Evolutionary conservation across 2,797 vertebrate species (phyloP).

Genomic region (Takifugu rubripes): DNA sequence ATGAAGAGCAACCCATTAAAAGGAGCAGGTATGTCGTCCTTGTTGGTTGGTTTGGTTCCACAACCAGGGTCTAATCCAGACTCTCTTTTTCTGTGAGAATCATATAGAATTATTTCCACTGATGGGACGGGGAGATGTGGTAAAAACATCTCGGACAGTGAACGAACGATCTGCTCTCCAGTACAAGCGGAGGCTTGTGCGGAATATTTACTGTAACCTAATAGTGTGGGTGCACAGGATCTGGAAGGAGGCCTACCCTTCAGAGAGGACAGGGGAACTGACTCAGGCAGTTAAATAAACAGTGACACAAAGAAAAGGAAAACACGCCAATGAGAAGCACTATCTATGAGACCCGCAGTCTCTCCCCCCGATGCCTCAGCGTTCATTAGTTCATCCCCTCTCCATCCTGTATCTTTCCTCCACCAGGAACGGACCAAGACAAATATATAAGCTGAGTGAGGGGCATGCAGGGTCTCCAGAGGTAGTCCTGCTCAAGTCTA

Average conservation of each 20-base stretch:
- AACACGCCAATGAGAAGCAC: constrained; percentile 57
- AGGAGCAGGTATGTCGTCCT: too few species aligned
- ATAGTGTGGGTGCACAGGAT: constrained; percentile 36
- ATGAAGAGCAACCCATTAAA: too few species aligned
- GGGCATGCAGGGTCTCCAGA: constrained; percentile 15
- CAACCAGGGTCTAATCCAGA: constrained; percentile 5
- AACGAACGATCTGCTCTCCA: constrained; percentile 26
- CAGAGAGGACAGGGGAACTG: constrained; percentile 37
- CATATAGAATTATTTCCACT: constrained; percentile 19
- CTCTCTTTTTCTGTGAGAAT: too few species aligned
- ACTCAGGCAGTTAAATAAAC: constrained; percentile 60
- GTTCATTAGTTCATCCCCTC: constrained; percentile 64
- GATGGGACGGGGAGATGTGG: constrained; percentile 15
- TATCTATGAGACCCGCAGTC: constrained; percentile 68
- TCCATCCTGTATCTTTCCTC: constrained; percentile 50
- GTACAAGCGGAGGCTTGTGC: constrained; percentile 22
- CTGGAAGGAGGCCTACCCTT: constrained; percentile 36
- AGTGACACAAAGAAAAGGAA: constrained; percentile 56
- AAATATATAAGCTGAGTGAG: constrained; percentile 43
- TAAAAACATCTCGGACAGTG: constrained; percentile 35
- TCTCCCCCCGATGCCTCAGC: constrained; percentile 81
- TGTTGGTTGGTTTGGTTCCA: neutral
- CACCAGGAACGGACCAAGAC: constrained; percentile 50
- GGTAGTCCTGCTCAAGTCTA: neutral
- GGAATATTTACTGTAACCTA: constrained; percentile 47